Evolutionary conservation across 2,113 vertebrate genomes (phyloP).

Genomic region (Istiophorus platypterus): DNA sequence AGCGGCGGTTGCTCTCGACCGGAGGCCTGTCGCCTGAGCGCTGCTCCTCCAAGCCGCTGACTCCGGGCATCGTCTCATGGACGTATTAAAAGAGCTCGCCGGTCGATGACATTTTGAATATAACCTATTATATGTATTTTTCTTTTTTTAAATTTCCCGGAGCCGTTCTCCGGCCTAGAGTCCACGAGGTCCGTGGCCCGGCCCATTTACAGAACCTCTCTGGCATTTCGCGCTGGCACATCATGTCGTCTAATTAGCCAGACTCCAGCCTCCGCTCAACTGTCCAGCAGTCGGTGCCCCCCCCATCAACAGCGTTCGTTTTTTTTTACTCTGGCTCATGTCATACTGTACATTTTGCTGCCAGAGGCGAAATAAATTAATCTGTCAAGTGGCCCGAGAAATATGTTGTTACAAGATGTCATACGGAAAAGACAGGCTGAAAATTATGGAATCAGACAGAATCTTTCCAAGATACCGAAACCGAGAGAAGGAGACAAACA

Average conservation of each 20-base stretch:
- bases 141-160: too few species aligned
- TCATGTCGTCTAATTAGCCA: not conserved
- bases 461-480: not conserved
- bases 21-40: too few species aligned
- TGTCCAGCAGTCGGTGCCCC: not conserved
- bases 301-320: too few species aligned
- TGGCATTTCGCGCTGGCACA: not conserved
- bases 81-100: too few species aligned
- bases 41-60: too few species aligned
- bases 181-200: not conserved
- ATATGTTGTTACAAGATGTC: not conserved
- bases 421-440: not conserved
- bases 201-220: not conserved
- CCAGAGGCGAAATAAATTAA: not conserved
- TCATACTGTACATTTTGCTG: too few species aligned
- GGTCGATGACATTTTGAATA: too few species aligned
- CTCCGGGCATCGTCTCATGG: too few species aligned
- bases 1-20: too few species aligned
- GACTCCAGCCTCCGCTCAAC: not conserved
- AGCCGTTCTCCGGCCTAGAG: not conserved
- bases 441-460: not conserved
- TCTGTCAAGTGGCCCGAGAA: not conserved
- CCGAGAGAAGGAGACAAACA: not conserved
- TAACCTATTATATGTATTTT: not conserved
- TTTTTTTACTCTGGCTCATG: too few species aligned